Evolutionary conservation across 23 tunicate genomes (phyloP).

Genomic region (Trididemnum nubilum): DNA sequence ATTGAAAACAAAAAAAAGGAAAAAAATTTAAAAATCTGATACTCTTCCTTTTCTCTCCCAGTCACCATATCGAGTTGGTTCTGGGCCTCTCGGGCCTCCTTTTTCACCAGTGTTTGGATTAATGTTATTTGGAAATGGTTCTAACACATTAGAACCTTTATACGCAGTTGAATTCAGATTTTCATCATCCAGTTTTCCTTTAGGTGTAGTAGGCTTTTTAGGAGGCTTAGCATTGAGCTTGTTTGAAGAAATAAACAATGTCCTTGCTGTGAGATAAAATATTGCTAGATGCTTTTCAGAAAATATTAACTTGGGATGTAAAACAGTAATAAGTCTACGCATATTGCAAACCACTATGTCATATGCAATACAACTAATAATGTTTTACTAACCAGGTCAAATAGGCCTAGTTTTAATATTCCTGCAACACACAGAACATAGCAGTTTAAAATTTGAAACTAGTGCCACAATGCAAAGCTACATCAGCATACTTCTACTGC

Average conservation of each 20-base stretch:
- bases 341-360: too few relatives aligned
- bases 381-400: too few relatives aligned
- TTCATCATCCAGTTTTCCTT: constrained; percentile 64
- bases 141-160: constrained; percentile 54
- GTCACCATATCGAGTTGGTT: constrained; percentile 93
- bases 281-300: too few relatives aligned
- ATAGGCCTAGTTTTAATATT: too few relatives aligned
- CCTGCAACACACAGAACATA: too few relatives aligned
- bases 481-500: too few relatives aligned
- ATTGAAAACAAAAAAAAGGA: background rate
- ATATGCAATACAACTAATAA: too few relatives aligned
- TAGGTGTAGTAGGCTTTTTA: constrained; percentile 54
- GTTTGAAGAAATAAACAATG: background rate
- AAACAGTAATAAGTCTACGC: too few relatives aligned
- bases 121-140: constrained; percentile 68
- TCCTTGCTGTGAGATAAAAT: too few relatives aligned
- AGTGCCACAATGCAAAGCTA: too few relatives aligned
- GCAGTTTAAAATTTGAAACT: too few relatives aligned
- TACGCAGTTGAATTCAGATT: constrained; percentile 19
- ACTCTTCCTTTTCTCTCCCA: constrained; percentile 97
- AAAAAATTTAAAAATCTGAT: constrained; percentile 54
- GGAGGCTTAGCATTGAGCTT: constrained; percentile 30
- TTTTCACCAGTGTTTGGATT: constrained; percentile 87
- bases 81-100: constrained; percentile 90
- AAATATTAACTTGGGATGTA: too few relatives aligned